A percentile compares a stretch with the other conserved stretches of the same genome.
These are phyloP conservation scores for Hemithea aestivaria DNA, from an alignment of 2,888 invertebrate genomes.

Conservation along the genomic window DNA sequence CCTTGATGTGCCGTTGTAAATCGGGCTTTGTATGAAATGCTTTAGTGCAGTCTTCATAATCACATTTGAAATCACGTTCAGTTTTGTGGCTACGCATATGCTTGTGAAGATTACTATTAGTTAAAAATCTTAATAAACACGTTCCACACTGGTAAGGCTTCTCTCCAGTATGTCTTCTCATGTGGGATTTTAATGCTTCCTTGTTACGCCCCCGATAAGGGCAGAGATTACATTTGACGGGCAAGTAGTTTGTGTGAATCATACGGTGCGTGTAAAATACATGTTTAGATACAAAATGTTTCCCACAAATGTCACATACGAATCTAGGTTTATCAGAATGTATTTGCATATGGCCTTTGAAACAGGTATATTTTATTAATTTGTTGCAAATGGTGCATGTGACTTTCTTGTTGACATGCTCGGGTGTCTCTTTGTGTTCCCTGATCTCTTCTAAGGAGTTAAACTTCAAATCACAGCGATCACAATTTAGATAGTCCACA, in stretches of 20 bases:
- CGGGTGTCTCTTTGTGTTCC: slow-evolving; percentile 49
- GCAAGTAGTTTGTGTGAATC: slow-evolving; percentile 59
- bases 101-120: slow-evolving; percentile 65
- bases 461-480: slow-evolving; percentile 52
- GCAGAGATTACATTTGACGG: slow-evolving; percentile 59
- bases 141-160: slow-evolving; percentile 62
- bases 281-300: too few relatives aligned
- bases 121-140: slow-evolving; percentile 60
- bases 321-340: slow-evolving; percentile 46
- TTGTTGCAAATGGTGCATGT: slow-evolving; percentile 59
- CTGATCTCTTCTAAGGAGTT: slow-evolving; percentile 46
- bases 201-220: slow-evolving; percentile 63
- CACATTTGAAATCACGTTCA: slow-evolving; percentile 56
- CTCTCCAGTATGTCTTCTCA: slow-evolving; percentile 66
- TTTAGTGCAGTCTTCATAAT: slow-evolving; percentile 57
- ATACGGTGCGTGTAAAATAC: too few relatives aligned
- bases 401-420: slow-evolving; percentile 54
- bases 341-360: slow-evolving; percentile 50
- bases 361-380: slow-evolving; percentile 48
- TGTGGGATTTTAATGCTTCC: slow-evolving; percentile 65
- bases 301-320: slow-evolving; percentile 69
- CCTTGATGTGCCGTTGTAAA: slow-evolving; percentile 60
- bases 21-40: slow-evolving; percentile 57
- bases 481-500: slow-evolving; percentile 31
- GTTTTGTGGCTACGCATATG: slow-evolving; percentile 55